A percentile compares a stretch with the other conserved stretches of the same genome.
phyloP scores from a whole-genome alignment of 2,888 invertebrate species.

The Drosophila mimetica region DNA sequence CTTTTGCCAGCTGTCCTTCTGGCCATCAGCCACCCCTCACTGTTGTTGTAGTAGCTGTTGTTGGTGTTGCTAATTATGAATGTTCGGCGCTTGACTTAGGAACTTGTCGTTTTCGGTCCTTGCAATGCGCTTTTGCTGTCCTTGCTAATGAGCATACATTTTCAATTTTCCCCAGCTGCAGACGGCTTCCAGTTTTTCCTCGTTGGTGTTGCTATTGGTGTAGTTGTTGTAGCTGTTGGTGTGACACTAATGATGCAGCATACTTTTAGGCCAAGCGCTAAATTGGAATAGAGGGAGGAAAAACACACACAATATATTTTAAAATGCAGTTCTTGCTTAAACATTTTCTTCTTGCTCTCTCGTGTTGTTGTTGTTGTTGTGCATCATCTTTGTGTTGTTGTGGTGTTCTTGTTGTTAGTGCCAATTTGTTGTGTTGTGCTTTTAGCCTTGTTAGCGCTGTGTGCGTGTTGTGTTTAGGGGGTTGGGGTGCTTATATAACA shows the following conservation, averaged over 20 bases:
- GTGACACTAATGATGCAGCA: constrained; percentile 74
- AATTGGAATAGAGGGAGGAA: constrained; percentile 55
- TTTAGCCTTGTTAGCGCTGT: constrained; percentile 29
- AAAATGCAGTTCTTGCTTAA: constrained; percentile 53
- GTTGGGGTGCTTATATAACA: constrained; percentile 50
- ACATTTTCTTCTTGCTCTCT: constrained; percentile 23
- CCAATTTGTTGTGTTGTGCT: constrained; percentile 32
- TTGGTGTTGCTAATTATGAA: constrained; percentile 60
- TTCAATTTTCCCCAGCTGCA: constrained; percentile 39
- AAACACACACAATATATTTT: constrained; percentile 61
- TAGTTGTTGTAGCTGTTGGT: constrained; percentile 19
- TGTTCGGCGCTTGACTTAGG: constrained; percentile 57
- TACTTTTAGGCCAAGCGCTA: constrained; percentile 78
- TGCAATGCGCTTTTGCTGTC: constrained; percentile 74
- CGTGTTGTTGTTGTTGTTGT: constrained; percentile 23
- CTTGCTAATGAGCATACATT: constrained; percentile 53
- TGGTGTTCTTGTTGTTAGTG: constrained; percentile 26
- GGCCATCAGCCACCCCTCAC: constrained; percentile 11
- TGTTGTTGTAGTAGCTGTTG: constrained; percentile 2
- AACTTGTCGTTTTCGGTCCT: constrained; percentile 62
- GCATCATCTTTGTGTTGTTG: constrained; percentile 14
- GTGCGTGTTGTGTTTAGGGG: constrained; percentile 8
- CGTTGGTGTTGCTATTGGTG: constrained; percentile 28
- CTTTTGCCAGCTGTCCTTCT: constrained; percentile 45
- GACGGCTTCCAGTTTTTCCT: constrained; percentile 11